Base-by-base conservation (phyloP, 2,113 vertebrate genomes). In the Amia ocellicauda region DNA sequence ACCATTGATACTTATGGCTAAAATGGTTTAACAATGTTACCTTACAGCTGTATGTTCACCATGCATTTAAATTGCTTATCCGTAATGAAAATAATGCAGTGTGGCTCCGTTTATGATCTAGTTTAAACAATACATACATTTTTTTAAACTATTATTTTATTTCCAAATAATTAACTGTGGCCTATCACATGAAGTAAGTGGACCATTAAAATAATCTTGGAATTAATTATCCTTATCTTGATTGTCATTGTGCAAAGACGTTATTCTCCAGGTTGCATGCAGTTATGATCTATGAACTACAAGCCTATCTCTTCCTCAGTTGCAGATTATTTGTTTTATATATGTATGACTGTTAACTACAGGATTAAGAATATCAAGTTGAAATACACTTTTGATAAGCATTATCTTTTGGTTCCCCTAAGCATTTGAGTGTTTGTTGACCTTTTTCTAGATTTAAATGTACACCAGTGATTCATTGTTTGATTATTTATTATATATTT, bases 321-420 rank as follows among this genome's bases (percentile, higher is more conserved):
- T 72, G 67, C 76, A 81, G 74, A 80, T 78, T 72, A 69, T 72
- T 76, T 78, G 68, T 62, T 75, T 69, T 83, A 69, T 70, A 77
- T 72, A 73, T 68, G 78, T 74, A 68, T 29, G 40, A 20, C 17
- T 58, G 31, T 29, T 41, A 75, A 73, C 63, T 66, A 74, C 70
- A 72, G 82, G 82, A 85, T 88, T 88, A 85, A 68, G 69, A 13
- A 57, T 82, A 83, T 83, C 78, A 80, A 68, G 75, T 82, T 74
- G 5, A 36, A 7, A 71, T 78, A 76, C 67, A 70, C 74, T 62
- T 71, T 70, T 75, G 84, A 83, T 85, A 83, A 82, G 72, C 81
- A 76, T 80, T 79, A 82, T 83, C 81, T 82, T 61, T 58, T 14
- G 36, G 55, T 74, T 75, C 78, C 81, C 83, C 72, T 16, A 71